These are phyloP conservation scores for Cryptophagus acutangulus DNA, from an alignment of 2,888 invertebrate species.

Conservation along the genomic window DNA sequence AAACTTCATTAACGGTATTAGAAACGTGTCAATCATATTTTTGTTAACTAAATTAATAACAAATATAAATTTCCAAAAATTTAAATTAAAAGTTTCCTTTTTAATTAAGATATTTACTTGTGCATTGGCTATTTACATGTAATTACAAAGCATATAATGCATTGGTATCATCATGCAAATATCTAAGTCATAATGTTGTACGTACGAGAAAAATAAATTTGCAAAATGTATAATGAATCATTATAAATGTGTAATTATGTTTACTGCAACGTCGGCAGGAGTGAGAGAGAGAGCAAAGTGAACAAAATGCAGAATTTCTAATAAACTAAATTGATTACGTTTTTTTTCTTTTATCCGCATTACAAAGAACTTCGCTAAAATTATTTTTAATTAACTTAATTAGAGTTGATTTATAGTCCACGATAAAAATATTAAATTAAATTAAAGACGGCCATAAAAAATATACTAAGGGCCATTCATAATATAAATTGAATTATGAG, in stretches of 20 bases:
- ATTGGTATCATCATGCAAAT: slow-evolving; percentile 26
- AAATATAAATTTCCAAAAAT: no score
- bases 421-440: slow-evolving; percentile 50
- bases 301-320: slow-evolving; percentile 37
- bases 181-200: no score
- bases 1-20: no score
- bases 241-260: slow-evolving; percentile 23
- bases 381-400: slow-evolving; percentile 48
- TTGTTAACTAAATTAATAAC: no score
- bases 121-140: no score
- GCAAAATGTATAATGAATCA: slow-evolving; percentile 16
- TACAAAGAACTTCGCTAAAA: slow-evolving; percentile 44
- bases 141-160: slow-evolving; percentile 24
- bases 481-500: slow-evolving; percentile 31
- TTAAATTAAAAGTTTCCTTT: no score
- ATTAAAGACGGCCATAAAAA: slow-evolving; percentile 46
- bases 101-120: no score
- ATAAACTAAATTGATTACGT: slow-evolving; percentile 45
- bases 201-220: slow-evolving; percentile 17
- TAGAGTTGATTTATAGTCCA: slow-evolving; percentile 47
- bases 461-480: slow-evolving; percentile 31
- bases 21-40: no score
- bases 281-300: no score
- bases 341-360: slow-evolving; percentile 39
- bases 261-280: slow-evolving; percentile 20